Percentiles rank a stretch among this genome's conserved stretches.
Conservation (phyloP, 2,888 invertebrate species). For the Xanthia icteritia region DNA sequence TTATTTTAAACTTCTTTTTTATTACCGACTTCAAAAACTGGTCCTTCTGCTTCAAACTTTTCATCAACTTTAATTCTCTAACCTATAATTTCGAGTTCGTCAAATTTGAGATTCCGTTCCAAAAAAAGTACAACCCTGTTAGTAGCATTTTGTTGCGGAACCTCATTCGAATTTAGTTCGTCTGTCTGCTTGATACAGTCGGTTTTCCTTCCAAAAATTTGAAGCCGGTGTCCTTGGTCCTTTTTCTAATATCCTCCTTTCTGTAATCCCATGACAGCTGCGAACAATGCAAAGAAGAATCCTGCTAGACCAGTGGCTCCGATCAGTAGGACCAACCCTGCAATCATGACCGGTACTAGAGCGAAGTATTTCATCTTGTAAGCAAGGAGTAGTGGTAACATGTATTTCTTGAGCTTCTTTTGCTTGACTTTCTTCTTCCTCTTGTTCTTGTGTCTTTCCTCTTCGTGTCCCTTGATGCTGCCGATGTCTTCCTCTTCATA, state of each 20-base stretch:
- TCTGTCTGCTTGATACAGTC: slow-evolving; percentile 52
- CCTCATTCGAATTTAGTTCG: slow-evolving; percentile 50
- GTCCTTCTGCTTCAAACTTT: neutral
- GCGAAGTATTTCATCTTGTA: slow-evolving; percentile 96
- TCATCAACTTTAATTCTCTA: neutral
- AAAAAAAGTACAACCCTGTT: slow-evolving; percentile 49
- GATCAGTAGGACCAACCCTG: slow-evolving; percentile 93
- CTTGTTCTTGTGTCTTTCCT: slow-evolving; percentile 69
- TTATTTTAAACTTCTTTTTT: slow-evolving; percentile 61
- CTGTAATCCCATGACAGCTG: slow-evolving; percentile 95
- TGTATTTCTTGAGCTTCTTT: slow-evolving; percentile 92
- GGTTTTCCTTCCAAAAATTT: slow-evolving; percentile 49
- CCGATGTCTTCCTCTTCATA: slow-evolving; percentile 73
- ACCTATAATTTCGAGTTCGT: slow-evolving; percentile 27
- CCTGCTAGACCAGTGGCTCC: slow-evolving; percentile 95
- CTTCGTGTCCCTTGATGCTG: slow-evolving; percentile 63
- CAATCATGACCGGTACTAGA: slow-evolving; percentile 93
- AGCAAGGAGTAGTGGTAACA: slow-evolving; percentile 94
- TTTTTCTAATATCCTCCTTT: slow-evolving; percentile 82
- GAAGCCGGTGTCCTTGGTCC: slow-evolving; percentile 62
- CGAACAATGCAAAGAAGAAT: slow-evolving; percentile 96
- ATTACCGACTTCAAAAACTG: slow-evolving; percentile 55
- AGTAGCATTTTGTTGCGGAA: slow-evolving; percentile 40
- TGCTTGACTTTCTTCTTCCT: slow-evolving; percentile 80
- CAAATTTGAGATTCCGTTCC: slow-evolving; percentile 23